Base-by-base conservation (phyloP, 1,140 invertebrate genomes). In the Piezodorus guildinii region DNA sequence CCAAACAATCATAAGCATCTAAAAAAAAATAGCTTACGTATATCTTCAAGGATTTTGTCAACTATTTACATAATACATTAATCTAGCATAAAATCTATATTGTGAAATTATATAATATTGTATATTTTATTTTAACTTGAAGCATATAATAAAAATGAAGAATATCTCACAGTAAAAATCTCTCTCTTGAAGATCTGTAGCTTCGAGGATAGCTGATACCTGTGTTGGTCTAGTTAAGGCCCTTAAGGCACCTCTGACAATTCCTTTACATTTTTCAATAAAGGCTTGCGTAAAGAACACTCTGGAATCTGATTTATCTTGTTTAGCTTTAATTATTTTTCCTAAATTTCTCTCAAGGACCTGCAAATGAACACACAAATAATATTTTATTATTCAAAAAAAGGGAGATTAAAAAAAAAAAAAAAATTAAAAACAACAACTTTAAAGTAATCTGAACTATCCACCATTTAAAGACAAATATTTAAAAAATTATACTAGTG, bases 221-320 rank as follows among this genome's bases (percentile, higher is more conserved):
- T 87, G 81, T 15, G 86, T 90, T 16, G 95, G 94, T 70, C 85
- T 86, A 1, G 91, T 89, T 2, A 95, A 77, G n/a, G 89, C 94
- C 67, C 84, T 82, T 58, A 98, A 77, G 17, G 88, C 87, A 34
- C 94, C 95, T 65, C 86, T 78, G 60, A 98, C 85, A 74, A 88
- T 87, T 17, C 90, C 85, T 75, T 84, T 88, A 73, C 90, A 90
- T 70, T 87, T 83, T 39, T 84, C 81, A 62, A 98, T 84, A 78
- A 89, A 97, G 16, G 84, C 84, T 72, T 94, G 87, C 1, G 94
- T 98, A 71, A 92, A 96, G 72, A 96, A 87, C 23, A 91, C 77
- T 69, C 85, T 83, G 2, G 81, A 79, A 76, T 97, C 90, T 67
- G 83, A 83, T 19, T 80, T 76, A 78, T 96, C 94, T 73, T 91